A percentile compares a stretch with the other conserved stretches of the same genome.
These are phyloP conservation scores for Cerastis rubricosa DNA, from an alignment of 2,888 invertebrate genomes.

Conservation along the genomic window DNA sequence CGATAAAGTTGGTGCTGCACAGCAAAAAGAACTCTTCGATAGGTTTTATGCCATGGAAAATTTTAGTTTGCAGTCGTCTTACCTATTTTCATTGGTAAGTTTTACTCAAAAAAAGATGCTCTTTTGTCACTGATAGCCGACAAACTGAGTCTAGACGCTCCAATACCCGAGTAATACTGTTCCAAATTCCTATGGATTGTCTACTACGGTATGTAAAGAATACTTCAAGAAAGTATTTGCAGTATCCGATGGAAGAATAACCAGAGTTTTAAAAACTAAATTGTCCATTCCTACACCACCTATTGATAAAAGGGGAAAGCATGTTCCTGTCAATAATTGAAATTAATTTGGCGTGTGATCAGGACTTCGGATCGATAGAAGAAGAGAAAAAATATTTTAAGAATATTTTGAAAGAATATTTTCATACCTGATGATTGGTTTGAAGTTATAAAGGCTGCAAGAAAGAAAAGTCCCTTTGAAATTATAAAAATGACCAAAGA, in stretches of 20 bases:
- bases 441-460: conserved; percentile 1
- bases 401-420: too few relatives aligned
- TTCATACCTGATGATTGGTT: neutral
- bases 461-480: neutral
- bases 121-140: too few relatives aligned
- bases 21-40: too few relatives aligned
- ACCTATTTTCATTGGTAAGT: too few relatives aligned
- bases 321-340: neutral
- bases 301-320: conserved; percentile 1
- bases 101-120: too few relatives aligned
- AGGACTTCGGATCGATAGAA: neutral
- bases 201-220: neutral
- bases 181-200: neutral
- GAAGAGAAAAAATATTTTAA: neutral
- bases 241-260: conserved; percentile 2
- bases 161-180: too few relatives aligned
- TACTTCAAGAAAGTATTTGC: neutral
- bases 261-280: neutral
- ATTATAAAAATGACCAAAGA: conserved; percentile 1
- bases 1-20: too few relatives aligned
- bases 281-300: neutral
- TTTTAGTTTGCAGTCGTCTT: too few relatives aligned
- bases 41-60: too few relatives aligned
- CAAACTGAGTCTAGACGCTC: too few relatives aligned
- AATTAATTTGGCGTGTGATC: neutral